A percentile compares a stretch with the other conserved stretches of the same genome.
Conservation (phyloP, 2,113 vertebrate genomes). For the Nothobranchius furzeri region DNA sequence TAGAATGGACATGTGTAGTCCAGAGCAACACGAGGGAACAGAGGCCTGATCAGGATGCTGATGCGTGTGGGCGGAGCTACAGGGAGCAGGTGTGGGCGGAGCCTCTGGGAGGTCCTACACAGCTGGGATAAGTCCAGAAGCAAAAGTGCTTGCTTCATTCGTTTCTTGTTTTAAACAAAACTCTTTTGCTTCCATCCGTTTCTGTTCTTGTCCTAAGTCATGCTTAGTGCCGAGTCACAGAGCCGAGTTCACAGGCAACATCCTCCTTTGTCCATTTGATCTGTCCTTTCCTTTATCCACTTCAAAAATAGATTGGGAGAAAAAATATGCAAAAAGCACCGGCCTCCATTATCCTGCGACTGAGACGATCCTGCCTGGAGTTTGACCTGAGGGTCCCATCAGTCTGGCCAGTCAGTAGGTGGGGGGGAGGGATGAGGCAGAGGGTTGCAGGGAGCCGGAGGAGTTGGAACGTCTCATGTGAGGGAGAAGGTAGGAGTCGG, state of each 20-base stretch:
- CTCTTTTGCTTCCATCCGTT: neutral
- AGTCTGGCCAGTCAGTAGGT: conserved; percentile 83
- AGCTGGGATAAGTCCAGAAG: conserved; percentile 31
- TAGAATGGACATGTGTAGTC: neutral
- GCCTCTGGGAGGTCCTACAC: neutral
- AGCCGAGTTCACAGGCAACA: conserved; percentile 28
- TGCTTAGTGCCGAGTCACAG: neutral
- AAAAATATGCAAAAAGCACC: conserved; percentile 2
- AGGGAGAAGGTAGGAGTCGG: conserved; percentile 96
- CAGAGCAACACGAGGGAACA: neutral
- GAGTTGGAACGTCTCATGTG: conserved; percentile 99
- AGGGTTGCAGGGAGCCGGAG: conserved; percentile 93
- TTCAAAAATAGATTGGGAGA: conserved; percentile 26
- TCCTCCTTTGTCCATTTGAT: conserved; percentile 18
- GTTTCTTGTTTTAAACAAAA: conserved; percentile 6
- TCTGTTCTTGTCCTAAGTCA: conserved; percentile 5
- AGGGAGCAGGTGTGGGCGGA: conserved; percentile 18
- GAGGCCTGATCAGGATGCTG: neutral
- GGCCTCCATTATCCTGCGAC: conserved; percentile 18
- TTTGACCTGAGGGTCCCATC: conserved; percentile 32
- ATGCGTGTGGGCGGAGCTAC: conserved; percentile 19
- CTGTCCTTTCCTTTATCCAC: conserved; percentile 18
- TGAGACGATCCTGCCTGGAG: conserved; percentile 20
- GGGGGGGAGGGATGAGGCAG: conserved; percentile 87
- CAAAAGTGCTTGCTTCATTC: conserved; percentile 26